Conservation (phyloP, 2,113 vertebrate species). For the Labeo catla region DNA sequence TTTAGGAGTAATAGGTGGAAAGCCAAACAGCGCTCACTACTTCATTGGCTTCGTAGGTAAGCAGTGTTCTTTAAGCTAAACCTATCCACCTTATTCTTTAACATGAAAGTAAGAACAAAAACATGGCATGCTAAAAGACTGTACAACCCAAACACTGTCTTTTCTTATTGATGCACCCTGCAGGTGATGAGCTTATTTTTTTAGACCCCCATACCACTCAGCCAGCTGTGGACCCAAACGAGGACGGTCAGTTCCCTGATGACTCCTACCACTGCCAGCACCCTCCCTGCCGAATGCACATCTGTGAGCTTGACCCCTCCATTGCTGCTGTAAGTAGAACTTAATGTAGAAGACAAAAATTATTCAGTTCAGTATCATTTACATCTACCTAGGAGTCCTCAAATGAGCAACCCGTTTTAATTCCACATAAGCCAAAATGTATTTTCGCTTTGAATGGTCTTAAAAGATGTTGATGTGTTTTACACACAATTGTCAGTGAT, state of each 20-base stretch:
- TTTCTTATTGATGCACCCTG: background rate
- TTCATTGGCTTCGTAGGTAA: conserved; percentile 98
- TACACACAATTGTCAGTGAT: too few relatives aligned
- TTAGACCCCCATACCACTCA: conserved; percentile 97
- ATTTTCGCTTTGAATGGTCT: too few relatives aligned
- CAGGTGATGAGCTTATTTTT: conserved; percentile 95
- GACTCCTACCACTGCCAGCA: conserved; percentile 97
- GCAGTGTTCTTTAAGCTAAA: conserved; percentile 57
- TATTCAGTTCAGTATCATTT: background rate
- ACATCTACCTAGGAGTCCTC: background rate
- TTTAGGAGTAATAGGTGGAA: conserved; percentile 95
- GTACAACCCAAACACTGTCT: too few relatives aligned
- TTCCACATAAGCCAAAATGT: background rate
- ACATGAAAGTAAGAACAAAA: background rate
- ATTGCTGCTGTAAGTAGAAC: conserved; percentile 87
- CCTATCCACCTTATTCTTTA: background rate
- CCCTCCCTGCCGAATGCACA: conserved; percentile 95
- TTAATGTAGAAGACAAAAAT: background rate
- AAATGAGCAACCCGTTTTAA: background rate
- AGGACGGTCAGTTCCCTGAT: conserved; percentile 79
- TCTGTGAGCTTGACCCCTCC: conserved; percentile 94
- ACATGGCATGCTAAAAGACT: background rate
- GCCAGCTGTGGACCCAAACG: conserved; percentile 82
- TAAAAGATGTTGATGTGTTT: too few relatives aligned
- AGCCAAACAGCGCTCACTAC: conserved; percentile 98